Conservation (phyloP, 2,113 vertebrate species). For the Corythornis cristatus region DNA sequence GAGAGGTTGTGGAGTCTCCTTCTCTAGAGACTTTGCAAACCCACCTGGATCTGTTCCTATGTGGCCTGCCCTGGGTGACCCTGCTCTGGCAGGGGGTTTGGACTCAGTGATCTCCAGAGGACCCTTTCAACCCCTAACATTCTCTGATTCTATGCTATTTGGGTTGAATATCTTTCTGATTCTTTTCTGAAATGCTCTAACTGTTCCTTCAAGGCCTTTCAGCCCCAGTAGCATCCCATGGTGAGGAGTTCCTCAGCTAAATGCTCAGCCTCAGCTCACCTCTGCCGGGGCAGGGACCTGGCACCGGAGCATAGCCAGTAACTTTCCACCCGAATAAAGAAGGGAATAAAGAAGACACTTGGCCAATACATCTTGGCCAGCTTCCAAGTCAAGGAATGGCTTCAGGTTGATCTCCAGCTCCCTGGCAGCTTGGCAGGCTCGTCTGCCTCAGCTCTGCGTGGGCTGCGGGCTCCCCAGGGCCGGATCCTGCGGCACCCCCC, state of each 20-base stretch:
- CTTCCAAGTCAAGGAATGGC: not conserved
- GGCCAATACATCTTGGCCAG: not conserved
- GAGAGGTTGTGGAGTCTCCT: too few relatives aligned
- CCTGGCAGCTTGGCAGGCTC: not conserved
- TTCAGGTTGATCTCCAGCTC: conserved; percentile 31
- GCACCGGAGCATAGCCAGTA: not conserved
- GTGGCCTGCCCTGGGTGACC: too few relatives aligned
- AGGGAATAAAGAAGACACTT: conserved; percentile 50
- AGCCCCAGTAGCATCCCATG: not conserved
- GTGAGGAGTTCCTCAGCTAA: not conserved
- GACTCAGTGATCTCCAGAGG: too few relatives aligned
- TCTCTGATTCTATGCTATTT: not conserved
- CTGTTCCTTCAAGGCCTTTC: not conserved
- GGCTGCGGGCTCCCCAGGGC: not conserved
- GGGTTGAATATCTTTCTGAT: not conserved
- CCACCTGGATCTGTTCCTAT: too few relatives aligned
- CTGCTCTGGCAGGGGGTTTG: too few relatives aligned
- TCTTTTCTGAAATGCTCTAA: not conserved
- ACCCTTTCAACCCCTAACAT: too few relatives aligned
- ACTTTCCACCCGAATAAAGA: conserved; percentile 33
- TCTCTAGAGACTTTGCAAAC: too few relatives aligned
- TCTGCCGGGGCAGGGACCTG: not conserved
- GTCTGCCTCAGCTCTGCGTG: not conserved
- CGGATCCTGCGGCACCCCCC: accelerated
- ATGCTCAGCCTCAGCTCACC: not conserved